Percentiles rank a stretch among this genome's conserved stretches.
Evolutionary conservation across 2,797 vertebrate species (phyloP).

Genomic region (Gymnoscopelus microlampas): DNA sequence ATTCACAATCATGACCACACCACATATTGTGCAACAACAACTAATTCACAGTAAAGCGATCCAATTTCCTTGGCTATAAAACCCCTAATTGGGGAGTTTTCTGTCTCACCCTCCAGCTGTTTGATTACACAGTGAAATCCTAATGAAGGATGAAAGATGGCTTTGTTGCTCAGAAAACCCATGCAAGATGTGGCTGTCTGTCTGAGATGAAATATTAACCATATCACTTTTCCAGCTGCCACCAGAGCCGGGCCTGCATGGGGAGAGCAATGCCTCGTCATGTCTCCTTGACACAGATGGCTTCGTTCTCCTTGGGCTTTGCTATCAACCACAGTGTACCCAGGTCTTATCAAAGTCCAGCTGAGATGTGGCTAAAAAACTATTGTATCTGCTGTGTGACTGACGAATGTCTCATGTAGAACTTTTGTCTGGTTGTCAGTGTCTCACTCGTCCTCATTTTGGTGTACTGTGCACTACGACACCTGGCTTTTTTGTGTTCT

Average conservation of each 20-base stretch:
- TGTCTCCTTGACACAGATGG: slow-evolving; percentile 63
- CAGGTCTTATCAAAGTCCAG: slow-evolving; percentile 25
- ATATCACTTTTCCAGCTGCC: slow-evolving; percentile 71
- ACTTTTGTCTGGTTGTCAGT: slow-evolving; percentile 10
- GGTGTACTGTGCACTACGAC: slow-evolving; percentile 17
- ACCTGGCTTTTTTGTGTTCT: no score
- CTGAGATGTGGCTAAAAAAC: slow-evolving; percentile 30
- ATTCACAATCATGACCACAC: slow-evolving; percentile 13
- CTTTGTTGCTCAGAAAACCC: slow-evolving; percentile 49
- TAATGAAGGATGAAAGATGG: slow-evolving; percentile 69
- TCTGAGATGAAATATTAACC: slow-evolving; percentile 74
- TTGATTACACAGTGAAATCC: slow-evolving; percentile 48
- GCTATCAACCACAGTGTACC: slow-evolving; percentile 53
- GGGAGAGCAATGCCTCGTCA: slow-evolving; percentile 51
- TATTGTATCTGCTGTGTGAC: slow-evolving; percentile 9
- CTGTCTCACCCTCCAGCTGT: slow-evolving; percentile 57
- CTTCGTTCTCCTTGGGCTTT: slow-evolving; percentile 47
- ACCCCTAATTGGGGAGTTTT: slow-evolving; percentile 60
- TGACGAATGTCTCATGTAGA: slow-evolving; percentile 34
- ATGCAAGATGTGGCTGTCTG: slow-evolving; percentile 52
- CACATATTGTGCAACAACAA: slow-evolving; percentile 37
- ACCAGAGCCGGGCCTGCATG: slow-evolving; percentile 45
- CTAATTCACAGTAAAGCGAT: slow-evolving; percentile 41
- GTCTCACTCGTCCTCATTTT: background rate
- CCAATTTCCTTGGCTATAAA: slow-evolving; percentile 41